A percentile compares a stretch with the other conserved stretches of the same genome.
These are phyloP conservation scores for Ptilodon capucinus DNA, from an alignment of 2,888 invertebrate species.

Conservation along the genomic window DNA sequence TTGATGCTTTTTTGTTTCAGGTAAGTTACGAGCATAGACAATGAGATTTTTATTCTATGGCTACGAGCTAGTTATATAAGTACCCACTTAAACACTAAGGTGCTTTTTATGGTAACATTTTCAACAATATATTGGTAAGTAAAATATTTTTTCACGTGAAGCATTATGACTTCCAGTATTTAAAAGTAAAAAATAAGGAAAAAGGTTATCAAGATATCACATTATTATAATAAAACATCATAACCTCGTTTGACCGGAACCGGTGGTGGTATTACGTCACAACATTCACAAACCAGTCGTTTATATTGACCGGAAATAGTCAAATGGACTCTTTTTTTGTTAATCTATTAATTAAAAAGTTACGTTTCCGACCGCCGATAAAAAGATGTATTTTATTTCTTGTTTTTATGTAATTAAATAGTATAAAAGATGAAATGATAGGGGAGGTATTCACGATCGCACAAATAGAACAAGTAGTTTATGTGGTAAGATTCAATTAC, in stretches of 20 bases:
- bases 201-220: neutral
- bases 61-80: too few relatives aligned
- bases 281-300: slow-evolving; percentile 10
- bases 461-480: too few relatives aligned
- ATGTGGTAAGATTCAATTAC: too few relatives aligned
- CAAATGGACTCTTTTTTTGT: slow-evolving; percentile 19
- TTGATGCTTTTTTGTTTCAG: slow-evolving; percentile 25
- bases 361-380: neutral
- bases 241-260: slow-evolving; percentile 8
- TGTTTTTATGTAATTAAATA: neutral
- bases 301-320: slow-evolving; percentile 40
- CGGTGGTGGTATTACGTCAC: slow-evolving; percentile 16
- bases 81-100: too few relatives aligned
- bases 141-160: too few relatives aligned
- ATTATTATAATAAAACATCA: slow-evolving; percentile 10
- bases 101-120: too few relatives aligned
- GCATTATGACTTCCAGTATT: too few relatives aligned
- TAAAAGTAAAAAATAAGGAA: slow-evolving; percentile 4
- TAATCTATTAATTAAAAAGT: slow-evolving; percentile 3
- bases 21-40: slow-evolving; percentile 21
- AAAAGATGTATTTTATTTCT: neutral
- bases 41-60: too few relatives aligned
- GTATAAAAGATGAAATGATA: neutral
- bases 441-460: too few relatives aligned
- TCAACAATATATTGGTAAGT: too few relatives aligned